Conservation (phyloP, 53 echinoderm and acorn worm species). For the Apostichopus leukothele region DNA sequence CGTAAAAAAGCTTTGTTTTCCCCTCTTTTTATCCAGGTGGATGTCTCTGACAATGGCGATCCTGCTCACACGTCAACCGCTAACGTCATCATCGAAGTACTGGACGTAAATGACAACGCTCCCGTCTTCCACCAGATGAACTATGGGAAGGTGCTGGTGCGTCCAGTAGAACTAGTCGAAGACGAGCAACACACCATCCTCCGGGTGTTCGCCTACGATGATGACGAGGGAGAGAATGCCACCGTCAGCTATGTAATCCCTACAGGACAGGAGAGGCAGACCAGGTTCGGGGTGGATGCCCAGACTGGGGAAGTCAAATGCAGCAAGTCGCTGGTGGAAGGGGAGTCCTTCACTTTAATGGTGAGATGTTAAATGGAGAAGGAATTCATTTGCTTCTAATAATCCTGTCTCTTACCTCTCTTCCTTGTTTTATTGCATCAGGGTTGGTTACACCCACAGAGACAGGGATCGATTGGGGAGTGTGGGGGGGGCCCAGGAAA, state of each 20-base stretch:
- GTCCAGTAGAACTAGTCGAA: slow-evolving; percentile 54
- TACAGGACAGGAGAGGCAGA: slow-evolving; percentile 65
- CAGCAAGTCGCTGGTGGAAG: slow-evolving; percentile 63
- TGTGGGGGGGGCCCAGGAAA: too few relatives aligned
- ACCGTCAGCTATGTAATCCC: slow-evolving; percentile 80
- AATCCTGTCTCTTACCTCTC: too few relatives aligned
- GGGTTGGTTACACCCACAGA: too few relatives aligned
- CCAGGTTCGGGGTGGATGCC: slow-evolving; percentile 70
- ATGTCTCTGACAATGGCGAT: slow-evolving; percentile 79
- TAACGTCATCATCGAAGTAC: slow-evolving; percentile 70
- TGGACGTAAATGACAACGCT: slow-evolving; percentile 88
- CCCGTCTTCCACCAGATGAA: slow-evolving; percentile 67
- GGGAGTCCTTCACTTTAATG: slow-evolving; percentile 66
- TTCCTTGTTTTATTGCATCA: too few relatives aligned
- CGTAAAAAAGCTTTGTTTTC: neutral
- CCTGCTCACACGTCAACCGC: slow-evolving; percentile 70
- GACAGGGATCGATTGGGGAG: too few relatives aligned
- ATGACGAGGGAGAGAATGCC: slow-evolving; percentile 79
- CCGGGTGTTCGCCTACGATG: slow-evolving; percentile 75
- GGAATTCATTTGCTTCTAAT: too few relatives aligned
- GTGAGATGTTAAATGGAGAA: slow-evolving; percentile 50
- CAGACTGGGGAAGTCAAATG: slow-evolving; percentile 76
- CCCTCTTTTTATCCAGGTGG: slow-evolving; percentile 57
- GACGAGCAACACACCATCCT: slow-evolving; percentile 57
- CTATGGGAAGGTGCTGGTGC: slow-evolving; percentile 52